Percentiles rank a stretch among this genome's conserved stretches.
Evolutionary conservation across 2,888 invertebrate species (phyloP).

Genomic region (Eumacrocentrus americanus): DNA sequence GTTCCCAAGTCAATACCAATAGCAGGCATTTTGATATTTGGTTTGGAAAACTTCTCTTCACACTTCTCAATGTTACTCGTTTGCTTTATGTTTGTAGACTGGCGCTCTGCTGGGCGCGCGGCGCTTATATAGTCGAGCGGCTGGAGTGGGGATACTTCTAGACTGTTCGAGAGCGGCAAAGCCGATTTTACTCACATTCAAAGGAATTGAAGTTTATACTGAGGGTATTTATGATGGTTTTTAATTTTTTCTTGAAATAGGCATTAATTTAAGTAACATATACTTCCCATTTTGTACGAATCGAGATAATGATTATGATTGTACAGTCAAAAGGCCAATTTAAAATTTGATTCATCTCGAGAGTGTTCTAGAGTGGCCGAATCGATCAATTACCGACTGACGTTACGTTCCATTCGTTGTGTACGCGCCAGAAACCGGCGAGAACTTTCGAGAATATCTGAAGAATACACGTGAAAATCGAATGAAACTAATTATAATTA

Average conservation of each 20-base stretch:
- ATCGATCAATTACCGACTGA: not conserved
- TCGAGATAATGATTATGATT: no score
- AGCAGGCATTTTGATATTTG: constrained; percentile 62
- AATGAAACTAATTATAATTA: no score
- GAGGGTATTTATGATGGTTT: not conserved
- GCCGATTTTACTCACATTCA: not conserved
- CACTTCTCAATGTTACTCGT: constrained; percentile 5
- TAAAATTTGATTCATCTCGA: not conserved
- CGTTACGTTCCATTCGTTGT: not conserved
- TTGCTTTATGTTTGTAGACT: constrained; percentile 18
- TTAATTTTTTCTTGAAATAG: not conserved
- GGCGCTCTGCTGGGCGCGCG: constrained; percentile 12
- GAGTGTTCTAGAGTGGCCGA: not conserved
- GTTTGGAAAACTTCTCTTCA: constrained; percentile 15
- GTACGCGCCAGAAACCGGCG: no score
- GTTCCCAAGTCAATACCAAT: constrained; percentile 67
- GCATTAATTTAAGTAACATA: not conserved
- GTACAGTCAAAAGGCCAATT: no score
- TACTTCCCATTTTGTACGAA: no score
- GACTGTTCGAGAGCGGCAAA: not conserved
- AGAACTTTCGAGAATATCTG: no score
- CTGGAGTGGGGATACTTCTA: not conserved
- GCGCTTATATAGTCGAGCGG: constrained; percentile 7
- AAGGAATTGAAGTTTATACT: not conserved
- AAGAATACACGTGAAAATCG: not conserved